Evolutionary conservation across 2,113 vertebrate species (phyloP), one percentile per base, ranked within the genome.

Genomic region (Heterocephalus glaber): DNA sequence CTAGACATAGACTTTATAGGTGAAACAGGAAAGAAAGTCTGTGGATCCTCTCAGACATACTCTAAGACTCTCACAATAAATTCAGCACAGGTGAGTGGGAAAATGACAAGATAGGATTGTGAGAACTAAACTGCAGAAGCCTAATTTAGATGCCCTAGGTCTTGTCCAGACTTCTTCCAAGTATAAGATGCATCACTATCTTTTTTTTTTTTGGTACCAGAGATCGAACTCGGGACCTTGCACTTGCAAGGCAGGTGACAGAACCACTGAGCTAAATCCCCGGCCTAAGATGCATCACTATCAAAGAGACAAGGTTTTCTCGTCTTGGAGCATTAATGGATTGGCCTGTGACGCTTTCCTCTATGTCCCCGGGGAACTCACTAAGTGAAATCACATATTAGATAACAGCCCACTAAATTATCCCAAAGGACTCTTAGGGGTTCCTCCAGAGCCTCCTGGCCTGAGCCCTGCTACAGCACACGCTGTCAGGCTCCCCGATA

Each of bases 101-200:
- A 92, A 95, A 86, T 54, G 56, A 60, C 47, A 54, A 72, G 74
- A 54, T 3, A 44, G 76, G 49, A 61, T 66, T 65, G 79, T 41
- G 68, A 83, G 76, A 79, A 90, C 33, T 20, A 92, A 82, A 93
- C 47, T 85, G 52, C 89, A 89, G 84, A 80, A 44, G 74, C 56
- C 41, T 52, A 26, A 77, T n/a, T 52, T 66, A 41, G 38, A 74
- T 11, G 74, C 33, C 86, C 86, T 61, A 30, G 33, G n/a, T 68
- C 38, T 58, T 87, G 35, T 52, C 79, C 77, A 47, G 19, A 10
- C 28, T 56, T 72, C 47, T 84, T 66, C 19, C n/a, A 63, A 66
- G 14, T 47, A n/a, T 20, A 47, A 90, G 33, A 83, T 2, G 7
- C 49, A 44, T 44, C 65, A 26, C 52, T 94, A 19, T 89, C 72